These are phyloP conservation scores for Hydractinia symbiolongicarpus DNA, from an alignment of 30 jellyfish, hydroid and myxozoan species.

Conservation along the genomic window DNA sequence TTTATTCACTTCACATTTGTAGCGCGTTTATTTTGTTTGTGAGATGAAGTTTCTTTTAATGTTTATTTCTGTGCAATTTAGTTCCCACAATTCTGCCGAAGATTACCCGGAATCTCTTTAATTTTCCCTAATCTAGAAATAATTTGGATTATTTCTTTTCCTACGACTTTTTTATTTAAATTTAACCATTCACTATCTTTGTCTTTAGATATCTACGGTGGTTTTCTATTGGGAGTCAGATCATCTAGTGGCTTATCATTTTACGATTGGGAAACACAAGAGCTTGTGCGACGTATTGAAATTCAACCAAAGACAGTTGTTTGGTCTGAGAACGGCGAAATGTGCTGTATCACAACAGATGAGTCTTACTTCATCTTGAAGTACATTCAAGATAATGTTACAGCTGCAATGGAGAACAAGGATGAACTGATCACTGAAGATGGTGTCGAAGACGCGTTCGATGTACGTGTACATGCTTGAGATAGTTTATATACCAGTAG, in stretches of 20 bases:
- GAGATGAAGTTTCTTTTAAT: too few relatives aligned
- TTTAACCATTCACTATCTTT: neutral
- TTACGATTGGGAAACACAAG: slow-evolving; percentile 97
- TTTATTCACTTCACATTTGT: too few relatives aligned
- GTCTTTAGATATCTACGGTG: slow-evolving; percentile 80
- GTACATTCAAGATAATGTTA: slow-evolving; percentile 67
- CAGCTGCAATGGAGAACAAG: slow-evolving; percentile 82
- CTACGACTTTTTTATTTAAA: too few relatives aligned
- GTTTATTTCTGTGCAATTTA: too few relatives aligned
- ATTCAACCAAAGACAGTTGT: slow-evolving; percentile 87
- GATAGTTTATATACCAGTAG: too few relatives aligned
- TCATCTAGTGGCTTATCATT: slow-evolving; percentile 88
- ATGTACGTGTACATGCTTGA: slow-evolving; percentile 35
- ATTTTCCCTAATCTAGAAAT: too few relatives aligned
- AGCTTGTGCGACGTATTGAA: slow-evolving; percentile 81
- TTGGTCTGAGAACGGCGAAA: slow-evolving; percentile 99
- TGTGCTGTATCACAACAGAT: slow-evolving; percentile 93
- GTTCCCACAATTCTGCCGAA: too few relatives aligned
- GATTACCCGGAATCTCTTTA: too few relatives aligned
- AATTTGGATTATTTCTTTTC: too few relatives aligned
- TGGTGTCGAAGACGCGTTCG: slow-evolving; percentile 97
- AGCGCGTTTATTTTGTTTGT: too few relatives aligned
- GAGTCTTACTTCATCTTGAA: slow-evolving; percentile 75
- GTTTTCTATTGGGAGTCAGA: slow-evolving; percentile 84
- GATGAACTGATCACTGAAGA: slow-evolving; percentile 89